These are phyloP conservation scores for Drosophila bipectinata DNA, from an alignment of 1,140 invertebrate species.

Conservation along the genomic window DNA sequence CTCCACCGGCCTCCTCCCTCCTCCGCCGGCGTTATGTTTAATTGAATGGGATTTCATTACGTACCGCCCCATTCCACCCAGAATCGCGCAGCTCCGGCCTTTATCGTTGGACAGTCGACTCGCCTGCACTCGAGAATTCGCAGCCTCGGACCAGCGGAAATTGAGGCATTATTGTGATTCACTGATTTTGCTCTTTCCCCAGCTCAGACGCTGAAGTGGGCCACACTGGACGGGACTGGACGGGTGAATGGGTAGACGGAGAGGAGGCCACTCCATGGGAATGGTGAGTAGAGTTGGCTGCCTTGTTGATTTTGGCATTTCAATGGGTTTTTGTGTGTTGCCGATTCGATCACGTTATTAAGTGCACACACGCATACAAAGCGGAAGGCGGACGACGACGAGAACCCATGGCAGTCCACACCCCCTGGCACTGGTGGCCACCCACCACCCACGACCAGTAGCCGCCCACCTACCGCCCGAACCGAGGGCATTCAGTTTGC, in stretches of 20 bases:
- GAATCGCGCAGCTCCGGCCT: constrained; percentile 8
- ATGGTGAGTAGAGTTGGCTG: constrained; percentile 22
- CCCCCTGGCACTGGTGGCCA: background rate
- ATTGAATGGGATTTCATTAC: constrained; percentile 80
- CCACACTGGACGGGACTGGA: constrained; percentile 1
- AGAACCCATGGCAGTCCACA: constrained; percentile 11
- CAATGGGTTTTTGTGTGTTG: constrained; percentile 78
- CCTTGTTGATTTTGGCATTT: constrained; percentile 80
- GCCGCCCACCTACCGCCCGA: constrained; percentile 15
- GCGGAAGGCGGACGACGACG: constrained; percentile 15
- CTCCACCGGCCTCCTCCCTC: background rate
- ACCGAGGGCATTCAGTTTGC: constrained; percentile 48
- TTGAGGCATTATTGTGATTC: constrained; percentile 82
- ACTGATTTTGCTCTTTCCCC: constrained; percentile 75
- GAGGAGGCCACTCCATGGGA: background rate
- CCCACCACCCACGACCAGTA: background rate
- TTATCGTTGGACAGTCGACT: constrained; percentile 32
- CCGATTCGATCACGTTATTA: constrained; percentile 80
- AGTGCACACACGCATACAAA: constrained; percentile 68
- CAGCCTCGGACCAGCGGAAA: constrained; percentile 64
- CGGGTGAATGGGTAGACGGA: background rate
- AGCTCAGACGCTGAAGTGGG: constrained; percentile 9
- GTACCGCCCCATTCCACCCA: background rate
- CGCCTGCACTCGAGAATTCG: constrained; percentile 41
- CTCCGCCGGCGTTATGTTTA: constrained; percentile 64